Evolutionary conservation across 2,888 invertebrate species (phyloP), one percentile per base, ranked within the genome.

Genomic region (Taphrorychus bicolor): DNA sequence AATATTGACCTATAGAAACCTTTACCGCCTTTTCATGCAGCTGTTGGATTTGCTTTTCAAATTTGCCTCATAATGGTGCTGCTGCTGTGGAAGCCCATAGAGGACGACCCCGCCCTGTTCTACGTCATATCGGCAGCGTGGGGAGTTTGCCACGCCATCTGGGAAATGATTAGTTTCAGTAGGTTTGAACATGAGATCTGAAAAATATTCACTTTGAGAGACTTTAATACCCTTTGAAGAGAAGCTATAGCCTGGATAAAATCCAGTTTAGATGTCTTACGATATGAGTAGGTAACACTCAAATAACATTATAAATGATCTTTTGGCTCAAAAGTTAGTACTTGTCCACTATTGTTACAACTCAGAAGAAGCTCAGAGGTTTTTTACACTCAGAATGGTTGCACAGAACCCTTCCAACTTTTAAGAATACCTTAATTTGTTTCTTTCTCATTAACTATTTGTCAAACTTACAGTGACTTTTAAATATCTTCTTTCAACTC

Each of bases 81-180:
- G 73, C 85, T 92, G 69, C 84, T 91, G 23, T 93, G 93, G 93
- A 88, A 91, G 70, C 93, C 93, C 0, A 91, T 91, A 0, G 87
- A 88, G 66, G 92, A 93, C 59, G 93, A 93, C 75, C 87, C 92
- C 14, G 93, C 93, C 0, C 84, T 93, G 58, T 92, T 93, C 67
- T 92, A 92, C 72, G 91, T 93, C 18, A 91, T 93, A 57, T 91
- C 92, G 2, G 92, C 93, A 0, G 91, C 92, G 0, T 94, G 93
- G 93, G 93, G 93, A 14, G 93, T 93, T 2, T 93, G 93, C 81
- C 92, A 93, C 61, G 91, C 92, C 17, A 89, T 93, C 72, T 94
- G 93, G 93, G 93, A 94, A 77, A 91, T 92, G 63, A 76, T 88
- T 32, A 87, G 85, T 82, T 87, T 86, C 62, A 80, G 83, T 83